These are phyloP conservation scores for Colaptes auratus DNA, from an alignment of 2,113 vertebrate genomes.

Conservation along the genomic window DNA sequence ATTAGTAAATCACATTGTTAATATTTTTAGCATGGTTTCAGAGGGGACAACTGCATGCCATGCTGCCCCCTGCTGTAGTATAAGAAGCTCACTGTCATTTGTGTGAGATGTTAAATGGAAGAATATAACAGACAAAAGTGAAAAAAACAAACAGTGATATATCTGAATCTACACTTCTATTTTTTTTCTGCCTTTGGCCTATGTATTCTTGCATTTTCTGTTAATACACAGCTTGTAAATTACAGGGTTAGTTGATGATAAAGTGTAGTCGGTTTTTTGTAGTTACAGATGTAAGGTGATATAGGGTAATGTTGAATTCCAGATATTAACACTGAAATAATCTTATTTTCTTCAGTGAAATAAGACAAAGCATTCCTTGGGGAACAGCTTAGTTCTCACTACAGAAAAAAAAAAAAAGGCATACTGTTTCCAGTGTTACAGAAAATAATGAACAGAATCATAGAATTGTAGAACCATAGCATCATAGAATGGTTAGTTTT, in stretches of 20 bases:
- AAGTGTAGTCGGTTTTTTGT: background rate
- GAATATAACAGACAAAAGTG: accelerated
- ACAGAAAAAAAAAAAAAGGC: background rate
- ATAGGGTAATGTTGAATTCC: background rate
- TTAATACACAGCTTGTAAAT: background rate
- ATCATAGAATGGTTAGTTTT: too few relatives aligned
- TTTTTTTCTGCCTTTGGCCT: background rate
- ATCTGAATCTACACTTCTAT: background rate
- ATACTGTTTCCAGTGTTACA: background rate
- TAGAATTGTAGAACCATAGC: too few relatives aligned
- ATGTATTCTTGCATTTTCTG: background rate
- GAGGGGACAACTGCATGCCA: background rate
- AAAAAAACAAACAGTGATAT: background rate
- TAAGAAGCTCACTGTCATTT: background rate
- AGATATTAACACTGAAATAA: background rate
- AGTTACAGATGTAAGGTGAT: background rate
- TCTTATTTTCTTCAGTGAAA: background rate
- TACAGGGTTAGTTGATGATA: background rate
- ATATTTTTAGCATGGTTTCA: background rate
- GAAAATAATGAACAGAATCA: background rate
- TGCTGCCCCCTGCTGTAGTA: constrained; percentile 47
- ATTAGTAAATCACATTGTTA: constrained; percentile 26
- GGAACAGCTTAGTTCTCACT: background rate
- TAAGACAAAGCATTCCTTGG: background rate
- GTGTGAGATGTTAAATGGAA: background rate